phyloP scores from a whole-genome alignment of 2,888 invertebrate genomes.

The Aleiodes leptofemur region DNA sequence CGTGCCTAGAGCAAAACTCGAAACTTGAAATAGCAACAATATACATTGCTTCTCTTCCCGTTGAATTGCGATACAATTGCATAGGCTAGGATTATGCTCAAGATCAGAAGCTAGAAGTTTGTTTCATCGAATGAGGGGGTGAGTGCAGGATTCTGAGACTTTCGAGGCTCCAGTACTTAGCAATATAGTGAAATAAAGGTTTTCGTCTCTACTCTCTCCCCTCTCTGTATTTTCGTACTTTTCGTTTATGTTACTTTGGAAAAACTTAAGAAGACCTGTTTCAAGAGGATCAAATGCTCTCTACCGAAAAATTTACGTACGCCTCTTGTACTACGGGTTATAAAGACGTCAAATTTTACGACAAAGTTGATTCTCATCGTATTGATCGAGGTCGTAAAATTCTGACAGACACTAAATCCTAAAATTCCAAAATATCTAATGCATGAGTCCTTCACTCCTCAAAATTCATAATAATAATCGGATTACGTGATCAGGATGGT shows the following conservation, averaged over 20 bases:
- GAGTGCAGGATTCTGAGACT: constrained; percentile 43
- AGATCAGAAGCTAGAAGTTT: constrained; percentile 54
- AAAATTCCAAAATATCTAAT: constrained; percentile 43
- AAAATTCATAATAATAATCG: constrained; percentile 54
- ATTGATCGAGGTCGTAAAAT: constrained; percentile 52
- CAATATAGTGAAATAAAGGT: constrained; percentile 34
- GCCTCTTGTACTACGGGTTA: too few species aligned
- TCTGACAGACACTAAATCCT: constrained; percentile 56
- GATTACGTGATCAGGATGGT: constrained; percentile 51
- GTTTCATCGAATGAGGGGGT: constrained; percentile 43
- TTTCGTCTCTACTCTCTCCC: neutral
- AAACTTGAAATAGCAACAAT: constrained; percentile 53
- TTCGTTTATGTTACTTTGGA: constrained; percentile 16
- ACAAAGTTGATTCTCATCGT: constrained; percentile 14
- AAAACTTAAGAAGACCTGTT: neutral
- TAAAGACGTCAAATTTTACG: neutral
- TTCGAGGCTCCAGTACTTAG: constrained; percentile 21
- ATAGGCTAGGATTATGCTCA: constrained; percentile 45
- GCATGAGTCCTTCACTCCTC: constrained; percentile 36
- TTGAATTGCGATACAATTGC: constrained; percentile 55
- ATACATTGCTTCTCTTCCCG: constrained; percentile 3
- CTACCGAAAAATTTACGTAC: constrained; percentile 8
- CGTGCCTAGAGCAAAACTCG: constrained; percentile 47
- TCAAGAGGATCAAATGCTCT: neutral
- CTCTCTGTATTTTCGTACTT: neutral